Evolutionary conservation across 2,113 vertebrate genomes (phyloP).

Genomic region (Papio anubis): DNA sequence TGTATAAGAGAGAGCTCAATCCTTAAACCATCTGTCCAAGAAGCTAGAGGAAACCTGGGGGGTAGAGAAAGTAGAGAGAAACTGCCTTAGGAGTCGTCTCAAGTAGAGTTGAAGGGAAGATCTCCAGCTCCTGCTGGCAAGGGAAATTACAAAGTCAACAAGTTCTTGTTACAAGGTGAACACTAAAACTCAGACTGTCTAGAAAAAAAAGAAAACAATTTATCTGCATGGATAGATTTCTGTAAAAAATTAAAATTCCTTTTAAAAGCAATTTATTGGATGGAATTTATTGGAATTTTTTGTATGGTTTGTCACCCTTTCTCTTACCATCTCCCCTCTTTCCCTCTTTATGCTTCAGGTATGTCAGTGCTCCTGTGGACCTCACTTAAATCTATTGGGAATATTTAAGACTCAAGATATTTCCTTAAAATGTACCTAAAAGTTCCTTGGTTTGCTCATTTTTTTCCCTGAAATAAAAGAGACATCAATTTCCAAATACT

Average conservation of each 20-base stretch:
- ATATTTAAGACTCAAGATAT: background rate
- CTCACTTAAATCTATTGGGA: background rate
- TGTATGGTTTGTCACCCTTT: background rate
- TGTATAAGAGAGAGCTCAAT: background rate
- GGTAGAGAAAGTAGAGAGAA: background rate
- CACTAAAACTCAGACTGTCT: background rate
- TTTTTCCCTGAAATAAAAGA: background rate
- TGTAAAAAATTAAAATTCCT: no score
- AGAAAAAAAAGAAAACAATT: background rate
- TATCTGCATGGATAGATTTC: background rate
- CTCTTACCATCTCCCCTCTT: background rate
- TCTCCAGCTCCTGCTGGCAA: background rate
- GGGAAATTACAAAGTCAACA: background rate
- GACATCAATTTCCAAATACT: background rate
- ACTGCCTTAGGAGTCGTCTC: background rate
- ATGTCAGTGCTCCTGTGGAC: no score
- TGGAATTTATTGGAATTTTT: background rate
- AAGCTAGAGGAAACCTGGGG: background rate
- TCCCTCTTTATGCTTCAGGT: background rate
- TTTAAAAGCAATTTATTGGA: no score
- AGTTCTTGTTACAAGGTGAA: constrained; percentile 45
- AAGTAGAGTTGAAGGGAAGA: background rate
- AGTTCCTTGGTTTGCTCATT: background rate
- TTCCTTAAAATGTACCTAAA: background rate
- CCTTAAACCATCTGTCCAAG: constrained; percentile 58